Evolutionary conservation across 1,140 invertebrate genomes (phyloP).

Genomic region (Berghia stephanieae): DNA sequence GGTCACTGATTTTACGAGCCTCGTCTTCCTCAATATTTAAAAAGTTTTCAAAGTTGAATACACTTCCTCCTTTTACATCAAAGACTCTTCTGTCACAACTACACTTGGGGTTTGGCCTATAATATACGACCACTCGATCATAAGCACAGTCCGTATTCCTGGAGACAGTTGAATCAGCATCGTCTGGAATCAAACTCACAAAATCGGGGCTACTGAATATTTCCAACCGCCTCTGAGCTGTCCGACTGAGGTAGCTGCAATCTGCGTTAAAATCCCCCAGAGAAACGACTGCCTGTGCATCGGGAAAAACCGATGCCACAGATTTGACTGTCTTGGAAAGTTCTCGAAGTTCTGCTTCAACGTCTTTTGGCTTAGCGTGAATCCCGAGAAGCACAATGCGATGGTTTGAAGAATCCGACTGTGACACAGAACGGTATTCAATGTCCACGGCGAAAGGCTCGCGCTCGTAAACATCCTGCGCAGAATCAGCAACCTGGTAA

Average conservation of each 20-base stretch:
- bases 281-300: constrained; percentile 12
- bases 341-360: background rate
- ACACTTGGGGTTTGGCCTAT: no score
- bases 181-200: background rate
- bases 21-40: background rate
- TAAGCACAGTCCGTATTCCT: constrained; percentile 16
- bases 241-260: constrained; percentile 15
- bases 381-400: constrained; percentile 1
- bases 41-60: background rate
- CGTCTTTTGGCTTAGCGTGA: constrained; percentile 12
- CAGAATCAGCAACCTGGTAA: constrained; percentile 1
- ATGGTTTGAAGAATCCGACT: background rate
- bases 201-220: background rate
- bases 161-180: constrained; percentile 9
- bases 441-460: constrained; percentile 25
- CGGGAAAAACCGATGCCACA: background rate
- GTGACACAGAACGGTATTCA: background rate
- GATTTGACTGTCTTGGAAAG: background rate
- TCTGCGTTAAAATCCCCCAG: constrained; percentile 33
- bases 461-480: constrained; percentile 13
- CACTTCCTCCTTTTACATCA: background rate
- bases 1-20: background rate
- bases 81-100: background rate
- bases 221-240: background rate
- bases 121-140: constrained; percentile 11